Percentiles rank a stretch among this genome's conserved stretches.
Conservation (phyloP, 2,113 vertebrate genomes). For the Clarias gariepinus region DNA sequence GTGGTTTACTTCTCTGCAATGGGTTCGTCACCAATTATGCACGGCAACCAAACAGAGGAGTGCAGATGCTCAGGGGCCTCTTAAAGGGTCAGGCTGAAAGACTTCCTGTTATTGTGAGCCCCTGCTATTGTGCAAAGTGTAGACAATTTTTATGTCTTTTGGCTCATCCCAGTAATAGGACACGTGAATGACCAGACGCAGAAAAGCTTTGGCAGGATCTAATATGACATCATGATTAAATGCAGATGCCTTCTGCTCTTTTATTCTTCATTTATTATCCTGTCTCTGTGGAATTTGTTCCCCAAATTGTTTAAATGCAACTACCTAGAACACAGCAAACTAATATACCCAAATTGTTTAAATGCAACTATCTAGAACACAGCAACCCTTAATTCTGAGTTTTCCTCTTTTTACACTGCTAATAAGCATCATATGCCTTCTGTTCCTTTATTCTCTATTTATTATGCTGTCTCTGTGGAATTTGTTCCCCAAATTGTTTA, state of each 20-base stretch:
- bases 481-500: not conserved
- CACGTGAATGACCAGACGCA: conserved; percentile 44
- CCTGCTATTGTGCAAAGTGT: conserved; percentile 54
- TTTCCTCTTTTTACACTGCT: no score
- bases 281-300: not conserved
- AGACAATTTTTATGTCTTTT: conserved; percentile 64
- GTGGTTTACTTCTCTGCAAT: conserved; percentile 60
- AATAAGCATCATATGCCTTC: conserved; percentile 25
- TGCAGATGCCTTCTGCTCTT: conserved; percentile 47
- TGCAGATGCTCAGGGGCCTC: conserved; percentile 57
- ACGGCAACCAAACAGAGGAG: conserved; percentile 51
- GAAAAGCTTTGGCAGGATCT: conserved; percentile 18
- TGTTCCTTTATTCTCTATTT: conserved; percentile 41
- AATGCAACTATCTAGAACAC: conserved; percentile 12
- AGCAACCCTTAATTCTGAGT: not conserved
- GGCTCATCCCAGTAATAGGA: conserved; percentile 44
- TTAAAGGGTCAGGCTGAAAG: conserved; percentile 54
- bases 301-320: not conserved
- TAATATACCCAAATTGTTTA: not conserved
- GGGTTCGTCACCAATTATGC: conserved; percentile 52
- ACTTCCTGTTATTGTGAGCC: conserved; percentile 69
- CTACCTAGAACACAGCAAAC: not conserved
- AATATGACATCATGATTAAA: conserved; percentile 48
- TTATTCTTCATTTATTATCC: conserved; percentile 33
- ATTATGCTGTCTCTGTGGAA: conserved; percentile 4